phyloP scores from a whole-genome alignment of 1,140 invertebrate genomes.

The Trichonephila clavipes region DNA sequence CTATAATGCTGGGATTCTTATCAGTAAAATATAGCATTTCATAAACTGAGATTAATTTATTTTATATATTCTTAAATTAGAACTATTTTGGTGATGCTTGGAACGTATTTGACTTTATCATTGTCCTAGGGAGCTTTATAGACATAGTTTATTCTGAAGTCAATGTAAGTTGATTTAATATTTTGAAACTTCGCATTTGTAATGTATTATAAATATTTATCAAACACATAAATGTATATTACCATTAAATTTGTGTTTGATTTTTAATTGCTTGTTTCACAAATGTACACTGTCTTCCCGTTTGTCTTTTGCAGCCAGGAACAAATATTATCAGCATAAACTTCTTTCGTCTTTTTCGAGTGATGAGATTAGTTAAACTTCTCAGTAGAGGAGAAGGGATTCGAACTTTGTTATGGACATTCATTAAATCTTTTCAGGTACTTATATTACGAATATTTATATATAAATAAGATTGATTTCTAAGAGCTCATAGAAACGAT shows the following conservation, averaged over 20 bases:
- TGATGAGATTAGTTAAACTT: constrained; percentile 98
- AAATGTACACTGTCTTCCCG: too few relatives aligned
- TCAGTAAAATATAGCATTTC: not conserved
- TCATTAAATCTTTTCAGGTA: constrained; percentile 97
- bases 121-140: constrained; percentile 99
- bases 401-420: constrained; percentile 98
- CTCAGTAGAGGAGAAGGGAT: constrained; percentile 98
- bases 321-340: constrained; percentile 97
- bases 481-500: not conserved
- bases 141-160: constrained; percentile 98
- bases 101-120: constrained; percentile 99
- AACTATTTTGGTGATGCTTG: constrained; percentile 99
- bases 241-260: not conserved
- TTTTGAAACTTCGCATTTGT: not conserved
- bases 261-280: not conserved
- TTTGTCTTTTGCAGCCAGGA: constrained; percentile 83
- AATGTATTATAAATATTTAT: not conserved
- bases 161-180: constrained; percentile 74
- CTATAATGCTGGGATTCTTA: not conserved
- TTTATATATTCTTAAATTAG: constrained; percentile 82
- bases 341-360: constrained; percentile 99
- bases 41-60: not conserved
- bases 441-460: too few relatives aligned
- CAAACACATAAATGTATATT: not conserved
- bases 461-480: not conserved